These are phyloP conservation scores for Odocoileus virginianus DNA, from an alignment of 2,113 vertebrate genomes.

Conservation along the genomic window DNA sequence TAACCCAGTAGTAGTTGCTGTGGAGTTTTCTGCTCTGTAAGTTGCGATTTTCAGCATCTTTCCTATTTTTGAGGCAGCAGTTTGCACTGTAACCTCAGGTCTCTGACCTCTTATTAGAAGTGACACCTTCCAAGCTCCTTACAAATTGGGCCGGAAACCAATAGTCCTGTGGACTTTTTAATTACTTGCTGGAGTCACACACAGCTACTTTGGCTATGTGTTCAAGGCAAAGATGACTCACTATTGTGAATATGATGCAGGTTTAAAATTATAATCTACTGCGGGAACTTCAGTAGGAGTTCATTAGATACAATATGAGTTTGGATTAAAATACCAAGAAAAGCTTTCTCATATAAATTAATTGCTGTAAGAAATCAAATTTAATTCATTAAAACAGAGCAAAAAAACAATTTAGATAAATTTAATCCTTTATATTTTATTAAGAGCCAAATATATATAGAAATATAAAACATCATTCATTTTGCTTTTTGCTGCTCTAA, in stretches of 20 bases:
- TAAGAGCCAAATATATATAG: not conserved
- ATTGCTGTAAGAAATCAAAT: conserved; percentile 42
- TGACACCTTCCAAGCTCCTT: not conserved
- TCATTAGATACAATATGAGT: not conserved
- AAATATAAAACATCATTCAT: conserved; percentile 12
- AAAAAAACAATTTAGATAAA: conserved; percentile 38
- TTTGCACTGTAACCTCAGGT: not conserved
- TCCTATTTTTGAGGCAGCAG: not conserved
- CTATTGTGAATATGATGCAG: not conserved
- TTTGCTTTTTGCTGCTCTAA: not conserved
- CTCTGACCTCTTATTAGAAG: not conserved
- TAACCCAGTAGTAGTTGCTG: not conserved
- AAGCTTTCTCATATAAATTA: conserved; percentile 38
- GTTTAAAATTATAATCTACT: not conserved
- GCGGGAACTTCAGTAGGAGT: not conserved
- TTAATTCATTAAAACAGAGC: conserved; percentile 48
- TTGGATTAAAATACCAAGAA: conserved; percentile 39
- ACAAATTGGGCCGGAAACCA: not conserved
- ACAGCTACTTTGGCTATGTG: not conserved
- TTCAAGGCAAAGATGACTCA: not conserved
- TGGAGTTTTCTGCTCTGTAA: not conserved
- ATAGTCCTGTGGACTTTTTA: not conserved
- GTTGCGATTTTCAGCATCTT: not conserved
- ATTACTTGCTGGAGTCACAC: not conserved
- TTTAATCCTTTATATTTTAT: conserved; percentile 39